Conservation (phyloP, 2,888 invertebrate species). For the Aphidoletes aphidimyza region DNA sequence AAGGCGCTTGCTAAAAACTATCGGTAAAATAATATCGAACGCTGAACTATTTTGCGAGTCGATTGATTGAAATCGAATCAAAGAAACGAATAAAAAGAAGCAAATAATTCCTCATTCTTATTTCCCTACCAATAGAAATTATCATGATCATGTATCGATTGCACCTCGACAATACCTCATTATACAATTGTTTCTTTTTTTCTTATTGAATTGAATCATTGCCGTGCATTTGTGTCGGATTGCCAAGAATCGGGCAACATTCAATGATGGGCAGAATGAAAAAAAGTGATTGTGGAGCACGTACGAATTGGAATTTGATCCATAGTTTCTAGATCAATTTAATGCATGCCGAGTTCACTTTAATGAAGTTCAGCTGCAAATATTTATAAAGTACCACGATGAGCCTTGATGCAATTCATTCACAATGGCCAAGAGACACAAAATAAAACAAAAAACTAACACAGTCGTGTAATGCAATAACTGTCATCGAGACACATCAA, state of each 20-base stretch:
- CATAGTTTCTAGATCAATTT: constrained; percentile 15
- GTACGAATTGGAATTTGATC: constrained; percentile 46
- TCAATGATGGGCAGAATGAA: constrained; percentile 14
- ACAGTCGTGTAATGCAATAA: constrained; percentile 39
- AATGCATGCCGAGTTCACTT: constrained; percentile 20
- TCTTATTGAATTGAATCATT: constrained; percentile 18
- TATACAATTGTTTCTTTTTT: not conserved
- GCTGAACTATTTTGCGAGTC: not conserved
- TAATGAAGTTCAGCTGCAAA: constrained; percentile 37
- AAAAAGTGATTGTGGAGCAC: no score
- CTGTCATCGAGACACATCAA: constrained; percentile 49
- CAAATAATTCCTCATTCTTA: not conserved
- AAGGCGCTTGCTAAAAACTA: not conserved
- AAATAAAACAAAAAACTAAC: not conserved
- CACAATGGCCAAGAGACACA: not conserved
- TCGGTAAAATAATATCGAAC: constrained; percentile 16
- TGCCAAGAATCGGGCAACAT: not conserved
- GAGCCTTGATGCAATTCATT: not conserved
- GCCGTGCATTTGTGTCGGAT: not conserved
- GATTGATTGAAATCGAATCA: constrained; percentile 32
- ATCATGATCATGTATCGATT: constrained; percentile 35
- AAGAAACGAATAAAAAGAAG: not conserved
- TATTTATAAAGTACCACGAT: constrained; percentile 39
- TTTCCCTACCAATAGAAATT: constrained; percentile 14
- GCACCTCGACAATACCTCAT: constrained; percentile 3